phyloP scores from a whole-genome alignment of 2,888 invertebrate genomes.

The Drosophila pseudotalamancana region DNA sequence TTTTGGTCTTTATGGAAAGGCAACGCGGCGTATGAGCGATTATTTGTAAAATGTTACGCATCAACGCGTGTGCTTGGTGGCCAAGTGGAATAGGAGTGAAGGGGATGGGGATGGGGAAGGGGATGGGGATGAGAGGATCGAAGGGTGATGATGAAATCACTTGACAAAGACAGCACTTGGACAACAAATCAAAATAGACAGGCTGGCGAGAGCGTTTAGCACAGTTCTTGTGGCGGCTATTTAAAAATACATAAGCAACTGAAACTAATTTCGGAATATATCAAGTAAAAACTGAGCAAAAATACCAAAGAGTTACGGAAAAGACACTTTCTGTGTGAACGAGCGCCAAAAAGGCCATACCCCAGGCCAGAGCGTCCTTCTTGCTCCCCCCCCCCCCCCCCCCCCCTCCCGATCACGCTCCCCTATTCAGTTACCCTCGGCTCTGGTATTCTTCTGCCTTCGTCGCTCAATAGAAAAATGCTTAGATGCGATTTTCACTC shows the following conservation, averaged over 20 bases:
- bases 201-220: slow-evolving; percentile 75
- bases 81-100: background rate
- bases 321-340: slow-evolving; percentile 76
- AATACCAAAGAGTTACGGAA: slow-evolving; percentile 77
- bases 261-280: slow-evolving; percentile 75
- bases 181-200: slow-evolving; percentile 79
- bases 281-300: slow-evolving; percentile 73
- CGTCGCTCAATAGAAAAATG: slow-evolving; percentile 74
- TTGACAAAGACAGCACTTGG: slow-evolving; percentile 70
- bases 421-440: slow-evolving; percentile 11
- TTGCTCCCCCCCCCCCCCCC: background rate
- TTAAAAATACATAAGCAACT: slow-evolving; percentile 61
- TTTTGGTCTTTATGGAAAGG: slow-evolving; percentile 19
- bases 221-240: slow-evolving; percentile 75
- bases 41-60: slow-evolving; percentile 72
- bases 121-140: slow-evolving; percentile 1
- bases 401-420: background rate
- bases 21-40: slow-evolving; percentile 68
- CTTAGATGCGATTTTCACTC: slow-evolving; percentile 73
- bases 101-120: background rate
- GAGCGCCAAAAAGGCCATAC: slow-evolving; percentile 74
- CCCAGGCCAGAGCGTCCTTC: slow-evolving; percentile 56
- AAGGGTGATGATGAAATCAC: slow-evolving; percentile 58
- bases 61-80: slow-evolving; percentile 36
- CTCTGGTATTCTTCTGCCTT: slow-evolving; percentile 42